These are phyloP conservation scores for Eupithecia tripunctaria DNA, from an alignment of 2,888 invertebrate species.

Conservation along the genomic window DNA sequence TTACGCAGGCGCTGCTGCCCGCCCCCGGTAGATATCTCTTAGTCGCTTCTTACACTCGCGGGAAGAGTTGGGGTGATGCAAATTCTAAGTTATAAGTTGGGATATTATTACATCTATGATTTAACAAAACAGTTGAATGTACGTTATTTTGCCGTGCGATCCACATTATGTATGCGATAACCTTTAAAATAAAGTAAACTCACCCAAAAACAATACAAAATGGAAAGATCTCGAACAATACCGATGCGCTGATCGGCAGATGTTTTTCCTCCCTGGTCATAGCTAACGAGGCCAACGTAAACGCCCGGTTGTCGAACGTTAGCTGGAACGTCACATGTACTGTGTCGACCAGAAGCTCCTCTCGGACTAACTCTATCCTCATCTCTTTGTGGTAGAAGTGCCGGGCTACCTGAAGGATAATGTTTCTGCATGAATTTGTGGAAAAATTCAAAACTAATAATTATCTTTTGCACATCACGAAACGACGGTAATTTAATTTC, in stretches of 20 bases:
- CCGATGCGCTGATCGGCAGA: constrained; percentile 93
- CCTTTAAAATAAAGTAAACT: constrained; percentile 56
- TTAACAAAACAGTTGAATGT: too few relatives aligned
- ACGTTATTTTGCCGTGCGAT: too few relatives aligned
- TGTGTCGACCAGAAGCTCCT: constrained; percentile 94
- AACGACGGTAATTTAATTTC: too few relatives aligned
- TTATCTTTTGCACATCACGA: too few relatives aligned
- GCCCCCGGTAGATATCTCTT: too few relatives aligned
- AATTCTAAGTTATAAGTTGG: too few relatives aligned
- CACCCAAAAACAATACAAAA: constrained; percentile 98
- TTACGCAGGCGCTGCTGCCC: too few relatives aligned
- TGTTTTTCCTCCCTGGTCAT: constrained; percentile 95
- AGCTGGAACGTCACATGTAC: constrained; percentile 97
- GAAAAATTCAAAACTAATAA: too few relatives aligned
- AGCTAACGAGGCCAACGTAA: constrained; percentile 91
- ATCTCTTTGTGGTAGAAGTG: constrained; percentile 98
- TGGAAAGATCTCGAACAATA: constrained; percentile 98
- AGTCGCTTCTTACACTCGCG: too few relatives aligned
- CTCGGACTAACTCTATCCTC: constrained; percentile 94
- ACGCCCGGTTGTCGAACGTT: constrained; percentile 97
- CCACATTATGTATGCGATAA: too few relatives aligned
- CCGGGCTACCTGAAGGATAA: constrained; percentile 88
- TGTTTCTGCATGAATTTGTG: neutral
- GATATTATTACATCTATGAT: too few relatives aligned
- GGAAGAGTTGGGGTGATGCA: too few relatives aligned